Evolutionary conservation across 2,888 invertebrate genomes (phyloP).

Genomic region (Macaria liturata): DNA sequence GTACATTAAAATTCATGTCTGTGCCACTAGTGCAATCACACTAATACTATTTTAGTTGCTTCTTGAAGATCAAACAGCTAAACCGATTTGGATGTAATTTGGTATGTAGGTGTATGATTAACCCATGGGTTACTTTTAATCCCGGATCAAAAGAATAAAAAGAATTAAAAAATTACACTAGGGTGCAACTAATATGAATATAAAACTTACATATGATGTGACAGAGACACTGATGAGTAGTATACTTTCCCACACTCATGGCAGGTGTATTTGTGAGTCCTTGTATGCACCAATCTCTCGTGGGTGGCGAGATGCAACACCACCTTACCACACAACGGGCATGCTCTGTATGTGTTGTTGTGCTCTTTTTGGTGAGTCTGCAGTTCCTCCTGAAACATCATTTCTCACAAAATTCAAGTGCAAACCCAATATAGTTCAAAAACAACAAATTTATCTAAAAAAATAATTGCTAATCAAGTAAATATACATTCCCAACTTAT

Average conservation of each 20-base stretch:
- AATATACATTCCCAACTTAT: background rate
- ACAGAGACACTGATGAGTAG: constrained; percentile 33
- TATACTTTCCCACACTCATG: constrained; percentile 41
- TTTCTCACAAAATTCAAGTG: no score
- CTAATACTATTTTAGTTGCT: no score
- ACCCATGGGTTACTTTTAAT: background rate
- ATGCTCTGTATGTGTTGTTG: constrained; percentile 32
- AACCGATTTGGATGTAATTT: no score
- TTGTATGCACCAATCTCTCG: constrained; percentile 34
- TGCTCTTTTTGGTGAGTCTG: constrained; percentile 32
- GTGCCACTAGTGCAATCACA: background rate
- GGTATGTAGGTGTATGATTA: background rate
- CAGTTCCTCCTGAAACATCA: constrained; percentile 28
- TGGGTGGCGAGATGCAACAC: constrained; percentile 35
- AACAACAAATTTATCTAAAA: background rate
- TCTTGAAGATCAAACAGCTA: no score
- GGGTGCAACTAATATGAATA: background rate
- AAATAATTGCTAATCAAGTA: no score
- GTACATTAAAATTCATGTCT: background rate
- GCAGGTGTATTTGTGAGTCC: constrained; percentile 36
- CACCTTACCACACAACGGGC: constrained; percentile 38
- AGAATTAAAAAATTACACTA: no score
- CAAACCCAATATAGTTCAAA: background rate
- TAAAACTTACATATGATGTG: constrained; percentile 34
- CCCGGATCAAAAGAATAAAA: no score